Conservation (phyloP, 2,888 invertebrate genomes). For the Drosophila stalkeri region DNA sequence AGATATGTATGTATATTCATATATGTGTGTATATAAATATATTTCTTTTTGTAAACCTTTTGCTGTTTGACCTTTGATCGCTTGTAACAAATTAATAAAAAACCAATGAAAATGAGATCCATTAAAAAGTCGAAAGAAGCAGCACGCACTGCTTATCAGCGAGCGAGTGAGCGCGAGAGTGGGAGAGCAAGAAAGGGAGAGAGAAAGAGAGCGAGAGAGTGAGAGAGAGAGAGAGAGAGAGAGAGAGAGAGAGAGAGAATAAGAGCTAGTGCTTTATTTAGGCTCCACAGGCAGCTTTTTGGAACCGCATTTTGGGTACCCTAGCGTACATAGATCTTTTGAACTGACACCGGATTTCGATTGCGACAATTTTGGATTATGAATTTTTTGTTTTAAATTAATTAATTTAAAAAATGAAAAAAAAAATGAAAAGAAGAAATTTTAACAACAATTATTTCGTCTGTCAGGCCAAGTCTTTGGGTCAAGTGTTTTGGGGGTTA, state of each 20-base stretch:
- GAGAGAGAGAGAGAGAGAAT: neutral
- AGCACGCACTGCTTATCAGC: conserved; percentile 18
- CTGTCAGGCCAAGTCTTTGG: conserved; percentile 19
- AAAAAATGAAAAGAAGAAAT: neutral
- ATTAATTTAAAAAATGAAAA: conserved; percentile 32
- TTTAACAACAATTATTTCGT: conserved; percentile 44
- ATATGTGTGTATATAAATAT: neutral
- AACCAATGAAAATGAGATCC: conserved; percentile 40
- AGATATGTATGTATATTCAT: neutral
- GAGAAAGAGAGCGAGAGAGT: neutral
- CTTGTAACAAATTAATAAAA: conserved; percentile 61
- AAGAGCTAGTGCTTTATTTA: neutral
- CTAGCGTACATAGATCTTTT: conserved; percentile 9
- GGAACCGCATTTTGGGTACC: neutral
- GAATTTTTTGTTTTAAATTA: conserved; percentile 24
- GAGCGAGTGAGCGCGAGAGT: neutral
- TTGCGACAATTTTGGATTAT: conserved; percentile 39
- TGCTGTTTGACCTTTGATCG: conserved; percentile 52
- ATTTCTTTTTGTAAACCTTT: conserved; percentile 25
- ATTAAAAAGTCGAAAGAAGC: conserved; percentile 27
- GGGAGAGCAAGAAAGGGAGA: neutral
- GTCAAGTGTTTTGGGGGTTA: conserved; percentile 40
- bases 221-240: neutral
- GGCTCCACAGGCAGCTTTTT: neutral
- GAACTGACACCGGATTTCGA: conserved; percentile 64